Base-by-base conservation (phyloP, 53 echinoderm and acorn worm genomes). In the Echinarachnius parma region DNA sequence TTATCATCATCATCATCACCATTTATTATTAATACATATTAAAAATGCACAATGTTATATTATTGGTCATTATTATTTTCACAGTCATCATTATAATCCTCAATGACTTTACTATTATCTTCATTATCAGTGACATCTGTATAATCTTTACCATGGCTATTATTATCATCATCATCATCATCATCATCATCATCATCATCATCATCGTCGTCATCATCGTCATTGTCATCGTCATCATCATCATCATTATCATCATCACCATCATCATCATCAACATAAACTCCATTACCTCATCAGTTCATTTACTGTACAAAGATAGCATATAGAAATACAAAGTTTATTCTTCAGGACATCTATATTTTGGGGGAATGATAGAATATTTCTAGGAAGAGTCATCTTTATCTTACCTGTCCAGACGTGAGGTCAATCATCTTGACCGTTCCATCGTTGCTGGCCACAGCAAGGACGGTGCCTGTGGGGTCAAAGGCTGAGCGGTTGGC, bases 391-490 rank as follows among this genome's bases (percentile, higher is more conserved):
- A n/a, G n/a, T n/a, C n/a, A n/a, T n/a, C n/a, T n/a, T n/a, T n/a
- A n/a, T 26, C 47, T 65, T 65, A 96, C 96, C 96, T 96, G 96
- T 35, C 96, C 96, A 20, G 86, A 80, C 26, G 91, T 80, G 7
- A 96, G 62, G 48, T 96, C 96, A 26, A 81, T 77, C 84, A 96
- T 91, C 77, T 96, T 96, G 10, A 88, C 78, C 0, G 90, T 91
- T 1, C 96, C 91, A 46, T 96, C 96, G 49, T 85, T 91, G 53
- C 96, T 96, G 34, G 85, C 96, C 21, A 96, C 88, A 31, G 96
- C 89, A 46, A 96, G 76, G 20, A 96, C 96, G 5, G 96, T 83
- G 1, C 91, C 88, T 8, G 96, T 84, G 0, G 84, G 77, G 47
- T 96, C 96, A 71, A 96, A 96, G 35, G 96, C 83, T 0, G 84